Evolutionary conservation across 2,888 invertebrate genomes (phyloP).

Genomic region (Cylloceria caligata): DNA sequence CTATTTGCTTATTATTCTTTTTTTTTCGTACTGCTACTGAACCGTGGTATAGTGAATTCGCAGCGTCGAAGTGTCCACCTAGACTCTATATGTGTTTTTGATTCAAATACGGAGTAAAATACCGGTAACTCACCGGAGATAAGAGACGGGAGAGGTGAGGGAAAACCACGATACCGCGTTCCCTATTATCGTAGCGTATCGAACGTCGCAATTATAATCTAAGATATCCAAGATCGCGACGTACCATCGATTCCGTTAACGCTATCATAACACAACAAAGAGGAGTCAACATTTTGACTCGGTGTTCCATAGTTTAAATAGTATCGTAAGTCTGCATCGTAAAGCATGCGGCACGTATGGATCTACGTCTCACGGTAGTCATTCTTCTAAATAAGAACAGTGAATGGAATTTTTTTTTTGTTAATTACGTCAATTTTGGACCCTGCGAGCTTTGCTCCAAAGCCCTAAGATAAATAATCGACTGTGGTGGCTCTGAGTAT

Average conservation of each 20-base stretch:
- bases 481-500: background rate
- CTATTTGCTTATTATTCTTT: conserved; percentile 16
- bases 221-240: conserved; percentile 3
- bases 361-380: background rate
- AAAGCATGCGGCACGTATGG: background rate
- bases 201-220: conserved; percentile 33
- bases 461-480: conserved; percentile 12
- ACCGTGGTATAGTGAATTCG: conserved; percentile 8
- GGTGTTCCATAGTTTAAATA: background rate
- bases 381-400: conserved; percentile 6
- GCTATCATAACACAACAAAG: conserved; percentile 38
- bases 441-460: background rate
- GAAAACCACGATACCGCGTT: background rate
- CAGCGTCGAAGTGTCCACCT: conserved; percentile 34
- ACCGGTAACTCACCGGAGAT: background rate
- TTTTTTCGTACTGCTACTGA: conserved; percentile 24
- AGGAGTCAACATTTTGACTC: conserved; percentile 32
- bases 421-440: conserved; percentile 10
- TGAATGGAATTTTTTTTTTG: conserved; percentile 8
- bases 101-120: background rate
- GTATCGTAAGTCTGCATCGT: conserved; percentile 5
- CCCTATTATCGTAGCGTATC: conserved; percentile 28
- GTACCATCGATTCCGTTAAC: conserved; percentile 16
- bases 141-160: background rate
- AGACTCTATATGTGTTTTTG: background rate